Conservation (phyloP, 1,140 invertebrate species). For the Lordiphosa clarofinis region DNA sequence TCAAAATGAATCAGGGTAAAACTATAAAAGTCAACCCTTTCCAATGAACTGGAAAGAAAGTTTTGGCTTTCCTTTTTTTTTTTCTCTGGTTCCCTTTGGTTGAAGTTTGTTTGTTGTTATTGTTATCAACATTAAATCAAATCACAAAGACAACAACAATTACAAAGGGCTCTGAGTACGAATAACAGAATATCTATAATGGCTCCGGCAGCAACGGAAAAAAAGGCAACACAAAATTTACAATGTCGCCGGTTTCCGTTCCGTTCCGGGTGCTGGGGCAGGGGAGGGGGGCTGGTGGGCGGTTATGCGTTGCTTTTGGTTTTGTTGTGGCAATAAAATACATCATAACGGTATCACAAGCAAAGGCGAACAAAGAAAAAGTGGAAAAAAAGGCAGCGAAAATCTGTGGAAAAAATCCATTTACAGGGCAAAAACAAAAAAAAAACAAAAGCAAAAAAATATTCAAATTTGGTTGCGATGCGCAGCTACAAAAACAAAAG, state of each 20-base stretch:
- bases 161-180: conserved; percentile 60
- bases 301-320: conserved; percentile 56
- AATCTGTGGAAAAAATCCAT: conserved; percentile 78
- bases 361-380: conserved; percentile 30
- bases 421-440: conserved; percentile 52
- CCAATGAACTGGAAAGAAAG: conserved; percentile 53
- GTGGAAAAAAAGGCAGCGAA: conserved; percentile 58
- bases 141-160: conserved; percentile 75
- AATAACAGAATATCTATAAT: conserved; percentile 58
- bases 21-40: conserved; percentile 72
- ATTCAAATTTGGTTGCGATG: conserved; percentile 76
- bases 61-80: conserved; percentile 33
- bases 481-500: conserved; percentile 73
- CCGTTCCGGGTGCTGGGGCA: not conserved
- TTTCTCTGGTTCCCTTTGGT: too few relatives aligned
- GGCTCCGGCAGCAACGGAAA: conserved; percentile 23
- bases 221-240: conserved; percentile 66
- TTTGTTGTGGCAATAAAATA: conserved; percentile 77
- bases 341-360: conserved; percentile 78
- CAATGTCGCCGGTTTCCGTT: conserved; percentile 76
- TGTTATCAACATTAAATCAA: conserved; percentile 78
- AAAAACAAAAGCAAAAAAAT: conserved; percentile 47
- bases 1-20: conserved; percentile 72
- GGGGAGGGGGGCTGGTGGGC: conserved; percentile 3
- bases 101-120: conserved; percentile 59